Conservation (phyloP, 1,140 invertebrate species). For the Theocolax elegans region DNA sequence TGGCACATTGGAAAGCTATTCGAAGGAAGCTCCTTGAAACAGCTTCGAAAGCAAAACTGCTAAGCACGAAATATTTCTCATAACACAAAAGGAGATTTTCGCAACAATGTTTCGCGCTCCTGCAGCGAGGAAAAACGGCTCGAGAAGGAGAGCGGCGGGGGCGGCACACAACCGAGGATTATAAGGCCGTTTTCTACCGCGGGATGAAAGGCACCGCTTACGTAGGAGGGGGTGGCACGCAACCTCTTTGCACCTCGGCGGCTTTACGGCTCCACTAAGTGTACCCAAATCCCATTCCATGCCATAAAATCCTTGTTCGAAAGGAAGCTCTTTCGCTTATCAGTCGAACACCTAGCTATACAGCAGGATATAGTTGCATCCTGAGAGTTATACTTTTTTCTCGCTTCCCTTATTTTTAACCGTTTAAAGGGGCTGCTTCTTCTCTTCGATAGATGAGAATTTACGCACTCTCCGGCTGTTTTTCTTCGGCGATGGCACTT, state of each 20-base stretch:
- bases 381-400: too few relatives aligned
- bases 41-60: too few relatives aligned
- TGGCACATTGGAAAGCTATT: too few relatives aligned
- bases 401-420: neutral
- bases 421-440: too few relatives aligned
- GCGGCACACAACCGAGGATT: constrained; percentile 20
- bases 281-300: constrained; percentile 60
- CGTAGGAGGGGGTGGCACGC: constrained; percentile 48
- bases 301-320: constrained; percentile 56
- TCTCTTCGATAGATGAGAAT: neutral
- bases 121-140: too few relatives aligned
- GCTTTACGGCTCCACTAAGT: constrained; percentile 61
- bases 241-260: constrained; percentile 61
- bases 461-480: neutral
- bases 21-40: too few relatives aligned
- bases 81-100: neutral
- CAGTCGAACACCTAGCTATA: neutral
- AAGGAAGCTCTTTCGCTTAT: neutral
- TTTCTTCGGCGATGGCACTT: neutral
- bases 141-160: neutral
- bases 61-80: too few relatives aligned
- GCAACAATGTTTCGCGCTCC: constrained; percentile 19
- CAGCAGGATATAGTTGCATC: neutral
- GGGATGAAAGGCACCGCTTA: constrained; percentile 58
- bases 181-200: constrained; percentile 50